Conservation (phyloP, 2,888 invertebrate species). For the Sminthurides aquaticus region DNA sequence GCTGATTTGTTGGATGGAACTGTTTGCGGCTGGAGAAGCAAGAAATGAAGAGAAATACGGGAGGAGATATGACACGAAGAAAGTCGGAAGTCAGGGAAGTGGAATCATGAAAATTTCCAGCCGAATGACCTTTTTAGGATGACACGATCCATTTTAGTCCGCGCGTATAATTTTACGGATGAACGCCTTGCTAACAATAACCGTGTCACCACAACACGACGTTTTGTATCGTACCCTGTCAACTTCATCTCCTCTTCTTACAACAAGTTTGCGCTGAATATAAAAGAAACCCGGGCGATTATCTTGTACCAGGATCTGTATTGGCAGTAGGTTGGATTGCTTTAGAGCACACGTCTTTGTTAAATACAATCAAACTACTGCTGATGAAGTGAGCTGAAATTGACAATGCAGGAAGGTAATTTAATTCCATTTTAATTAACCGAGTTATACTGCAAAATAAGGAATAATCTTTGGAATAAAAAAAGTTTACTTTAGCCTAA, state of each 20-base stretch:
- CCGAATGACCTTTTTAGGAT: conserved; percentile 19
- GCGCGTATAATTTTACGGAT: conserved; percentile 39
- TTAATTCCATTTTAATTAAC: too few species aligned
- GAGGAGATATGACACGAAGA: neutral
- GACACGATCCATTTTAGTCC: conserved; percentile 27
- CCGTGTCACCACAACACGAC: conserved; percentile 26
- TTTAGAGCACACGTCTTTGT: too few species aligned
- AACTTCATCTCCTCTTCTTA: conserved; percentile 27
- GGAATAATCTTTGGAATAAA: too few species aligned
- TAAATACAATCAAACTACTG: too few species aligned
- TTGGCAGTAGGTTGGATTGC: too few species aligned
- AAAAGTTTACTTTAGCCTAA: too few species aligned
- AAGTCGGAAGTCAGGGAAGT: conserved; percentile 3
- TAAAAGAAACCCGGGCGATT: neutral
- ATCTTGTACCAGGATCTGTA: neutral
- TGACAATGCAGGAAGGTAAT: too few species aligned
- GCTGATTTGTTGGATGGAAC: too few species aligned
- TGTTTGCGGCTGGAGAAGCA: too few species aligned
- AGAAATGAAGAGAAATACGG: neutral
- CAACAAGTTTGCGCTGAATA: conserved; percentile 1
- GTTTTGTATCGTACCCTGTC: conserved; percentile 31
- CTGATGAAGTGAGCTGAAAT: too few species aligned
- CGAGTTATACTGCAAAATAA: too few species aligned
- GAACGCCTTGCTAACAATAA: conserved; percentile 33
- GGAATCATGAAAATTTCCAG: conserved; percentile 21